Evolutionary conservation across 1,140 invertebrate genomes (phyloP), one percentile per base, ranked within the genome.

Genomic region (Drosophila watanabei): DNA sequence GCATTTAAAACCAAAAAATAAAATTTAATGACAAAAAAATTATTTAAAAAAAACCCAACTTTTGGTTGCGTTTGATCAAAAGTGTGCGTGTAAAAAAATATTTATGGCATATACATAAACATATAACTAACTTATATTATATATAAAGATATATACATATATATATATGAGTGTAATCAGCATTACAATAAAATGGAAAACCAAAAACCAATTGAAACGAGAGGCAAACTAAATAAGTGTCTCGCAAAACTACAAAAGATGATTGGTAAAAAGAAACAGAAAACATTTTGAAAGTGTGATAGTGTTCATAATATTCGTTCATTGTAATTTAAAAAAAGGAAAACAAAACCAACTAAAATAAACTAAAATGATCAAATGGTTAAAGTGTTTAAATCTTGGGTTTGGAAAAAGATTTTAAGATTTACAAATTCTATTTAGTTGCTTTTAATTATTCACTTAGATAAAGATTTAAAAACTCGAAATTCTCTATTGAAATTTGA

Each of bases 1-100:
- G 85, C 85, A 88, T 88, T 88, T 81, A 88, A 88, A 89, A 77
- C 46, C 45, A 73, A 35, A 60, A 30, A 10, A 48, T 62, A 52
- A 35, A 56, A 37, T 56, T 73, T 60, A 73, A 41, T 30, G 49
- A 59, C 8, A 77, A 54, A 30, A 75, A 72, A 46, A 39, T 24
- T 24, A 32, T 41, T 32, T n/a, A n/a, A n/a, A 33, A 13, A 52
- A 57, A 49, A 70, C 43, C 63, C 71, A 70, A 86, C 82, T 82
- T 86, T 89, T 89, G 86, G 84, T 89, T 89, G 86, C 79, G 86
- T 89, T 89, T 89, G 86, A 89, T 89, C 86, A 89, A 90, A 89
- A 63, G 79, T 88, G 60, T 63, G 59, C 79, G 86, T 75, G 62
- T 71, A 84, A 84, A 79, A 54, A 66, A 82, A 70, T 72, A 79